Evolutionary conservation across 2,113 vertebrate genomes (phyloP).

Genomic region (Upupa epops): DNA sequence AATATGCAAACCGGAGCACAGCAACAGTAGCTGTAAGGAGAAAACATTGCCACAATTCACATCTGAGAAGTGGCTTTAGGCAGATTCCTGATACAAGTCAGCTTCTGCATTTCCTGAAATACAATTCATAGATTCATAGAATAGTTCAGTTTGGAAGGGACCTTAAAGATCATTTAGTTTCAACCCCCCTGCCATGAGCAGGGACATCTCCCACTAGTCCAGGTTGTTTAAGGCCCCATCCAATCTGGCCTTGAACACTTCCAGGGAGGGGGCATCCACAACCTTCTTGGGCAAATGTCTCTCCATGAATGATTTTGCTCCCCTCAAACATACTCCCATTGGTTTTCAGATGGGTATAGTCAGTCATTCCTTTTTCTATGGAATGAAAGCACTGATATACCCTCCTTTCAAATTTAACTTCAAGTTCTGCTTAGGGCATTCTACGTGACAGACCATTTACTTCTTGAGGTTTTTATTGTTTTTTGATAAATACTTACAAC

Average conservation of each 20-base stretch:
- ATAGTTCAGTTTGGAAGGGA: no score
- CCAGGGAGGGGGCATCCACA: no score
- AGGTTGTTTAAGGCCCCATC: no score
- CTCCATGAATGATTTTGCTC: neutral
- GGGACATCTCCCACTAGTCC: no score
- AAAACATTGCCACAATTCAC: neutral
- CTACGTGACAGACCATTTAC: neutral
- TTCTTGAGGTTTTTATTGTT: neutral
- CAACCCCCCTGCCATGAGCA: no score
- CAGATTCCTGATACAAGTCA: neutral
- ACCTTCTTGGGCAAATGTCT: no score
- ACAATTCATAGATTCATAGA: no score
- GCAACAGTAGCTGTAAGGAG: neutral
- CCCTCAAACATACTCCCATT: neutral
- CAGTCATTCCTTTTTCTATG: neutral
- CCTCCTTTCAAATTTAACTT: neutral
- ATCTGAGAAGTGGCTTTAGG: neutral
- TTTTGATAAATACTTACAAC: neutral
- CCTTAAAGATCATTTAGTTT: no score
- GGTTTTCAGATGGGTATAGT: neutral
- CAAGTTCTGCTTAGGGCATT: neutral
- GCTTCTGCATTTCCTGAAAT: neutral
- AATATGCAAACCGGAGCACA: rapidly evolving
- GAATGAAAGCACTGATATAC: neutral
- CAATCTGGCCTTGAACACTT: no score